A percentile compares a stretch with the other conserved stretches of the same genome.
Conservation (phyloP, 1,140 invertebrate genomes). For the Trachymyrmex cornetzi region DNA sequence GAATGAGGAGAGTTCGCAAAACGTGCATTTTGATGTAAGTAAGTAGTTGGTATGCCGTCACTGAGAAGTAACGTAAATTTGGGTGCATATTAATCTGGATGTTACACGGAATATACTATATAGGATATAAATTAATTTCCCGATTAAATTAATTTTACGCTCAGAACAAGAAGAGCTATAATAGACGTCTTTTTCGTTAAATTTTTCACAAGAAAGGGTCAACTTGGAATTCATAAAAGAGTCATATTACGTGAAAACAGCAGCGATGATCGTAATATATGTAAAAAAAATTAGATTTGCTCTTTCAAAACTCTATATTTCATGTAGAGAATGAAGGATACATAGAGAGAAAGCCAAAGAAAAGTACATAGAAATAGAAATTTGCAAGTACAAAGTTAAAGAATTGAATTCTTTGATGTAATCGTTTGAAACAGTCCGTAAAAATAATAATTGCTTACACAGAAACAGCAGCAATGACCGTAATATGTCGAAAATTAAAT, state of each 20-base stretch:
- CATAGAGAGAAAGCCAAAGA: no score
- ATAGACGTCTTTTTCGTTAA: neutral
- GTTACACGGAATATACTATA: no score
- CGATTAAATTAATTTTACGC: neutral
- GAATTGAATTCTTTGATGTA: neutral
- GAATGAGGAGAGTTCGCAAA: conserved; percentile 46
- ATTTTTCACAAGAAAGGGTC: neutral
- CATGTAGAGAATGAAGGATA: neutral
- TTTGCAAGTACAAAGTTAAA: neutral
- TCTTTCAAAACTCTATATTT: neutral
- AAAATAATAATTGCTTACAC: neutral
- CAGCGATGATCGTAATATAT: neutral
- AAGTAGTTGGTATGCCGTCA: neutral
- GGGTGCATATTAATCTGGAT: neutral
- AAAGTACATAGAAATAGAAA: neutral
- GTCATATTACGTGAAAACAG: neutral
- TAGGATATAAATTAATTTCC: neutral
- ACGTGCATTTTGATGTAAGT: conserved; percentile 9
- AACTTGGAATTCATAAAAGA: neutral
- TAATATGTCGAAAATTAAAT: neutral
- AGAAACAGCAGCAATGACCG: neutral
- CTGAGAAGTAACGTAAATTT: conserved; percentile 1
- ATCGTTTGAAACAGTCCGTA: neutral
- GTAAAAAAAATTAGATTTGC: neutral
- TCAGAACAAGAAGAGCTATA: neutral